Percentiles rank a stretch among this genome's conserved stretches.
Evolutionary conservation across 1,140 invertebrate genomes (phyloP).

Genomic region (Tetramorium simillimum): DNA sequence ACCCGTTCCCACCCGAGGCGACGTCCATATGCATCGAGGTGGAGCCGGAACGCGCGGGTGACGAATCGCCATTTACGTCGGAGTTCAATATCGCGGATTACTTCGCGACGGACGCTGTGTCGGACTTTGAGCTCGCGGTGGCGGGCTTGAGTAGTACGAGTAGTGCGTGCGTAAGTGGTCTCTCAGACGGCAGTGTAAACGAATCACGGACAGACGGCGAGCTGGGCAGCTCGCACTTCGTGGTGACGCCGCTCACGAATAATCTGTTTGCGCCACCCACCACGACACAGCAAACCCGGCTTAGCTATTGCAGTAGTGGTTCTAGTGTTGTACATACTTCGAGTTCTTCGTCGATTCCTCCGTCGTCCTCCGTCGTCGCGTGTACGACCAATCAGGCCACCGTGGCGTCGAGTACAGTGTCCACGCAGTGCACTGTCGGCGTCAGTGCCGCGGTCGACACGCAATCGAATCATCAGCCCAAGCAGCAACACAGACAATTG

Average conservation of each 20-base stretch:
- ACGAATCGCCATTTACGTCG: constrained; percentile 82
- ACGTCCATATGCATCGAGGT: constrained; percentile 84
- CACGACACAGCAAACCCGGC: constrained; percentile 70
- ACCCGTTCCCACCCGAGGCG: constrained; percentile 83
- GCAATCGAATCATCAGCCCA: constrained; percentile 73
- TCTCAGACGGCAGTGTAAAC: constrained; percentile 68
- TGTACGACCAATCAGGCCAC: constrained; percentile 59
- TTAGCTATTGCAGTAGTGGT: constrained; percentile 80
- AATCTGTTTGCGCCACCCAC: constrained; percentile 72
- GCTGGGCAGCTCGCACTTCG: constrained; percentile 81
- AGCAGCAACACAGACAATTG: constrained; percentile 79
- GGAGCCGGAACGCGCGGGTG: constrained; percentile 78
- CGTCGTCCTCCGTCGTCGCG: constrained; percentile 61
- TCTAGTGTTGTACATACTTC: constrained; percentile 79
- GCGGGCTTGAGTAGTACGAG: constrained; percentile 45
- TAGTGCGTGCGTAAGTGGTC: constrained; percentile 64
- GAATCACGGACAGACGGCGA: constrained; percentile 80
- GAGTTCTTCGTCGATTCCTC: constrained; percentile 64
- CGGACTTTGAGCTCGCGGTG: constrained; percentile 80
- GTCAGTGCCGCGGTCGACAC: constrained; percentile 66
- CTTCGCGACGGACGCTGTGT: constrained; percentile 77
- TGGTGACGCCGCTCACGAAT: constrained; percentile 74
- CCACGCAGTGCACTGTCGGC: constrained; percentile 67
- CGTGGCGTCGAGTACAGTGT: constrained; percentile 63
- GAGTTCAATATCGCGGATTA: constrained; percentile 85